Evolutionary conservation across 2,797 vertebrate species (phyloP).

Genomic region (Schizopygopsis pylzovi): DNA sequence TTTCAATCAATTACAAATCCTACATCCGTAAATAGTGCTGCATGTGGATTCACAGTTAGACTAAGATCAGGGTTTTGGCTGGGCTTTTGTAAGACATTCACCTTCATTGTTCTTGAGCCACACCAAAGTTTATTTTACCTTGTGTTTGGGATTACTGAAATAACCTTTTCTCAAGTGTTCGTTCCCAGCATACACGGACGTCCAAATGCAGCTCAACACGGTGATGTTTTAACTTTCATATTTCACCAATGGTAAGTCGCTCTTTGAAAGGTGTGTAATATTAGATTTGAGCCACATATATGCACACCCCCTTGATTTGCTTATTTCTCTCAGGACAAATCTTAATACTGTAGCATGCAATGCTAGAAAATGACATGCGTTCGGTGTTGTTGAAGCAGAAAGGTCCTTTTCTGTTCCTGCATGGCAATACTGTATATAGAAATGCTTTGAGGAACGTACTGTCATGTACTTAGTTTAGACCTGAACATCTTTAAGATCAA

Average conservation of each 20-base stretch:
- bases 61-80: neutral
- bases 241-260: neutral
- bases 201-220: neutral
- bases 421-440: neutral
- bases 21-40: neutral
- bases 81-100: neutral
- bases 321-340: neutral
- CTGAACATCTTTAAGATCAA: neutral
- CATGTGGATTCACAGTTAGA: slow-evolving; percentile 1
- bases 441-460: neutral
- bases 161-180: neutral
- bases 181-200: neutral
- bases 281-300: neutral
- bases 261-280: neutral
- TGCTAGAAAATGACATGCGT: neutral
- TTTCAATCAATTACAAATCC: slow-evolving; percentile 2
- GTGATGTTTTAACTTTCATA: neutral
- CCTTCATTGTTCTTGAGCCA: neutral
- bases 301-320: neutral
- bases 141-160: slow-evolving; percentile 11
- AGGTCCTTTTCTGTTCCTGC: neutral
- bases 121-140: neutral
- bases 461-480: neutral
- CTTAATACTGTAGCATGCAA: neutral
- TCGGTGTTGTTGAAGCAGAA: neutral